phyloP scores from a whole-genome alignment of 2,113 vertebrate species.

The Tragelaphus strepsiceros region DNA sequence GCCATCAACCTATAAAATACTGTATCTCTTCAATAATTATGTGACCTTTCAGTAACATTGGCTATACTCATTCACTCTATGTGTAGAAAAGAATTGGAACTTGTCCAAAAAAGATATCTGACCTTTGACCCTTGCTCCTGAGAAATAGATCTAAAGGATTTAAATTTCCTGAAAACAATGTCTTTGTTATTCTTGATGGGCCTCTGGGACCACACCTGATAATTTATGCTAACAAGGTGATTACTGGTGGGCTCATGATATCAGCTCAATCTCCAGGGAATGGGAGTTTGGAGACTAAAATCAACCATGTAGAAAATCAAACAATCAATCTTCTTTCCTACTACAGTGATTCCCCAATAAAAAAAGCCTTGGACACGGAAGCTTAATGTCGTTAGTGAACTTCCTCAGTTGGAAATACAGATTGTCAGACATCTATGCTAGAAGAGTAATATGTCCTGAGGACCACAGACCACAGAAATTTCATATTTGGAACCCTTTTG shows the following conservation, averaged over 20 bases:
- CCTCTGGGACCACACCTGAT: not conserved
- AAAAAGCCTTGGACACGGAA: not conserved
- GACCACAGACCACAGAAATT: not conserved
- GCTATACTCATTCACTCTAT: not conserved
- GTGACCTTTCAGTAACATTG: not conserved
- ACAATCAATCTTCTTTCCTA: not conserved
- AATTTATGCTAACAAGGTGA: not conserved
- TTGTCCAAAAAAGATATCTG: not conserved
- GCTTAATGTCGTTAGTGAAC: not conserved
- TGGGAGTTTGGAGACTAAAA: not conserved
- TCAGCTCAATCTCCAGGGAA: not conserved
- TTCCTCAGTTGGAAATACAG: not conserved
- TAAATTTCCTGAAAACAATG: not conserved
- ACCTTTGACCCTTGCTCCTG: not conserved
- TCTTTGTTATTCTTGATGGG: not conserved
- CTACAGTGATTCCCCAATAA: not conserved
- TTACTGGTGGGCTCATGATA: not conserved
- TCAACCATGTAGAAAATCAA: not conserved
- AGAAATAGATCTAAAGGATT: not conserved
- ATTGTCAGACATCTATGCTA: not conserved
- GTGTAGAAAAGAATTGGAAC: not conserved
- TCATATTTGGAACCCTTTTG: not conserved
- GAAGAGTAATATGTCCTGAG: not conserved
- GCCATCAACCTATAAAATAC: not conserved
- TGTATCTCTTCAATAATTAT: not conserved